Evolutionary conservation across 2,888 invertebrate genomes (phyloP), one percentile per base, ranked within the genome.

Genomic region (Scaptomyza cyrtandrae): DNA sequence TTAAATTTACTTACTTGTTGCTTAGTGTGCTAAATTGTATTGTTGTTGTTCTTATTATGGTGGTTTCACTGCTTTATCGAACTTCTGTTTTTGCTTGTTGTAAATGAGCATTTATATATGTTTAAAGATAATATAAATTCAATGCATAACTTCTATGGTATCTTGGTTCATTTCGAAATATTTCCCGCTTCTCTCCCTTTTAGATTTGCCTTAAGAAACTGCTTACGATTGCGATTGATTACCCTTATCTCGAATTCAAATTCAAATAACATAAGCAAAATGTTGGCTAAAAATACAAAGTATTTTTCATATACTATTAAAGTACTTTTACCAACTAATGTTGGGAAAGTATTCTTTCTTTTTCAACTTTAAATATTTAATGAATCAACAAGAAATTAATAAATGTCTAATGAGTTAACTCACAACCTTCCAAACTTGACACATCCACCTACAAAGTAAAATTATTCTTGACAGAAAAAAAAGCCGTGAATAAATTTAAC

Each of bases 31-130:
- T 58, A 33, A 44, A 65, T 66, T 63, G 50, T 67, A 37, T 56
- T 60, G 37, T 54, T 58, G 39, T 53, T 56, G 49, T 29, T 67
- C n/a, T n/a, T n/a, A n/a, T n/a, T n/a, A n/a, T n/a, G n/a, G n/a
- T n/a, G n/a, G n/a, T n/a, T 58, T 64, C 48, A 49, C 61, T 35
- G 72, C 60, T 66, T 67, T 75, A 80, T 73, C 74, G 79, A 74
- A 71, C 81, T 84, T 84, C 71, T 80, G 86, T 67, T 76, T 76
- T 71, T 59, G 56, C 54, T 33, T 49, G 14, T 57, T 76, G 53
- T 64, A 71, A 80, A 74, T 78, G 74, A 69, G 63, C 37, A 74
- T 80, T 86, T 71, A 61, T 78, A 78, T 75, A 78, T 78, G 65
- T 80, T 71, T 27, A 67, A 65, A 83, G 80, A 83, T 80, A 84